These are phyloP conservation scores for Mimas tiliae DNA, from an alignment of 2,888 invertebrate species.

Conservation along the genomic window DNA sequence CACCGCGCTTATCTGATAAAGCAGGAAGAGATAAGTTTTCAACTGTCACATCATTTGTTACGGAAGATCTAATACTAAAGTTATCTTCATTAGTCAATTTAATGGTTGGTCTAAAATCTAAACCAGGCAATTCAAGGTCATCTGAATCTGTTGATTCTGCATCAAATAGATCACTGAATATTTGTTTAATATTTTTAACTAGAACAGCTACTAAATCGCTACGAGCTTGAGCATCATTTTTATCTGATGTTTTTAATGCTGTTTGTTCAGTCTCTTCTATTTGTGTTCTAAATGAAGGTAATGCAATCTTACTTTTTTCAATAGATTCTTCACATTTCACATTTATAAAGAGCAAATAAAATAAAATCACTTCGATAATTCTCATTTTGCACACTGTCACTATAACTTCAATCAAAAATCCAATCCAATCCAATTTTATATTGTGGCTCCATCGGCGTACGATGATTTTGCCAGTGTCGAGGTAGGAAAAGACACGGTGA, in stretches of 20 bases:
- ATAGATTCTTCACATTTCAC: constrained; percentile 34
- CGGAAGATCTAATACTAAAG: constrained; percentile 36
- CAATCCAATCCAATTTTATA: too few species aligned
- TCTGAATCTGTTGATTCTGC: constrained; percentile 34
- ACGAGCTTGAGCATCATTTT: constrained; percentile 45
- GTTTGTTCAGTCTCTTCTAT: constrained; percentile 55
- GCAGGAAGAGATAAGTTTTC: constrained; percentile 46
- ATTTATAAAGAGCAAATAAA: constrained; percentile 31
- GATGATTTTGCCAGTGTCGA: too few species aligned
- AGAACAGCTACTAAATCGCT: constrained; percentile 58
- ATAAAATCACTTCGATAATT: constrained; percentile 35
- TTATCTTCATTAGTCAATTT: constrained; percentile 32
- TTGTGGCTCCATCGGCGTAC: too few species aligned
- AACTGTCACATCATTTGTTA: constrained; percentile 36
- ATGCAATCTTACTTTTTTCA: constrained; percentile 47
- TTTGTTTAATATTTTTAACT: constrained; percentile 62
- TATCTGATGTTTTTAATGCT: constrained; percentile 36
- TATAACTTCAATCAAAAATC: constrained; percentile 30
- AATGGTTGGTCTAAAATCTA: constrained; percentile 32
- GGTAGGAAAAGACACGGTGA: too few species aligned
- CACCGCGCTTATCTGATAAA: constrained; percentile 40
- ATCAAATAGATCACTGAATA: constrained; percentile 53
- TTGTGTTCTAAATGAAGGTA: constrained; percentile 59
- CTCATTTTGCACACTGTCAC: constrained; percentile 36
- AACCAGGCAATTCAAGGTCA: constrained; percentile 27